Base-by-base conservation (phyloP, 2,113 vertebrate species). In the Pygoscelis antarcticus region DNA sequence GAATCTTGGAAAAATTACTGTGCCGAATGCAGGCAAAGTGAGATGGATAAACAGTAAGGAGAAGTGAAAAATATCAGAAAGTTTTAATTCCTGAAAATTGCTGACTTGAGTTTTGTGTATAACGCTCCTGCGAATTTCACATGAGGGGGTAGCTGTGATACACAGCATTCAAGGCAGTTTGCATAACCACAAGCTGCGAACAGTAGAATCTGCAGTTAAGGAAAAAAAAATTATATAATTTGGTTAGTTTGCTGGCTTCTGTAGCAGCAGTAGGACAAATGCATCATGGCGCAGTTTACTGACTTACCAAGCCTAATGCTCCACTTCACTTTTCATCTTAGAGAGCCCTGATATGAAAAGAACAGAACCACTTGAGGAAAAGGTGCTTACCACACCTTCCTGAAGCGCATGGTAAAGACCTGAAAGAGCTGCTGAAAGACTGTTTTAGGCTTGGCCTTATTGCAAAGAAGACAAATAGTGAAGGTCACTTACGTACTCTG, bases 1-100 rank as follows among this genome's bases (percentile, higher is more conserved):
- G 0, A 47, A 29, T 42, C 38, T n/a, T 71, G n/a, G 34, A 42
- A 74, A 89, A 81, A 49, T 10, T 34, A 42, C 36, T 55, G 22
- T 0, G 0, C 29, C 1, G 4, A 70, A n/a, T 30, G 17, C 32
- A 64, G 20, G 26, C 60, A 51, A 47, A 66, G 16, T 7, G 25
- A 38, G 34, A 36, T 0, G 2, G 10, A 54, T 13, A 44, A 90
- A 65, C 2, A 22, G n/a, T 12, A 29, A 71, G 61, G 16, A 91
- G 30, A 66, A 81, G 32, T 46, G 49, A 65, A 69, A 89, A 77
- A 40, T 9, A 44, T 2, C 51, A 23, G 46, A 5, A 92, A 34
- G n/a, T 44, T 81, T 62, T 64, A 66, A 47, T 71, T 89, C 38
- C 25, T 92, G 42, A 64, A 71, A 68, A 64, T 4, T 34, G 4